A percentile compares a stretch with the other conserved stretches of the same genome.
Evolutionary conservation across 2,113 vertebrate genomes (phyloP).

Genomic region (Bungarus multicinctus): DNA sequence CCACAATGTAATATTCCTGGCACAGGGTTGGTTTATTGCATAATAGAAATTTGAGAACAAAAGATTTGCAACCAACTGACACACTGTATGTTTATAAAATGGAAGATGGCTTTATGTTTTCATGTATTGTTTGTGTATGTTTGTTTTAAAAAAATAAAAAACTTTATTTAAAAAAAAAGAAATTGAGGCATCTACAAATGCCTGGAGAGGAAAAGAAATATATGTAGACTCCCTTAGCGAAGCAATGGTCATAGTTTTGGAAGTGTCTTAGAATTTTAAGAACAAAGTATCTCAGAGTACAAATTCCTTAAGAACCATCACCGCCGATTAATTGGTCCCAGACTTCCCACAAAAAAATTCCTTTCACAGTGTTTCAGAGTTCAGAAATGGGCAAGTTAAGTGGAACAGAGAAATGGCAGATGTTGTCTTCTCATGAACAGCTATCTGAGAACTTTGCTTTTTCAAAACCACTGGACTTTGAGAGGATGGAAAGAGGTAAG

Average conservation of each 20-base stretch:
- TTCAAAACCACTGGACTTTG: neutral
- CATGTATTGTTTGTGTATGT: too few species aligned
- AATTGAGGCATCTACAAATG: neutral
- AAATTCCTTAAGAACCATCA: neutral
- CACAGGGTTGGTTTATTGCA: neutral
- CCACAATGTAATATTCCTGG: neutral
- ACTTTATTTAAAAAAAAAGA: too few species aligned
- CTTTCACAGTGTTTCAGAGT: neutral
- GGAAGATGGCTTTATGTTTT: too few species aligned
- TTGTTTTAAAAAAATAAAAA: too few species aligned
- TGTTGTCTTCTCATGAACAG: neutral
- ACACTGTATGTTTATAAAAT: too few species aligned
- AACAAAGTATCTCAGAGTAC: neutral
- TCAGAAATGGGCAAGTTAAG: neutral
- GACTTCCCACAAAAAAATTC: neutral
- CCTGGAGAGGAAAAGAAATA: neutral
- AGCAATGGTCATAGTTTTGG: neutral
- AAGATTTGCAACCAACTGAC: too few species aligned
- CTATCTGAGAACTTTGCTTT: neutral
- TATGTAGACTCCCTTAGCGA: neutral
- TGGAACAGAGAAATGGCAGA: neutral
- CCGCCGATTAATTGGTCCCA: neutral
- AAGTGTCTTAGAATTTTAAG: neutral
- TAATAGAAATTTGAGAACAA: too few species aligned
- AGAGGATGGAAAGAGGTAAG: neutral